Evolutionary conservation across 2,113 vertebrate species (phyloP).

Genomic region (Plotosus lineatus): DNA sequence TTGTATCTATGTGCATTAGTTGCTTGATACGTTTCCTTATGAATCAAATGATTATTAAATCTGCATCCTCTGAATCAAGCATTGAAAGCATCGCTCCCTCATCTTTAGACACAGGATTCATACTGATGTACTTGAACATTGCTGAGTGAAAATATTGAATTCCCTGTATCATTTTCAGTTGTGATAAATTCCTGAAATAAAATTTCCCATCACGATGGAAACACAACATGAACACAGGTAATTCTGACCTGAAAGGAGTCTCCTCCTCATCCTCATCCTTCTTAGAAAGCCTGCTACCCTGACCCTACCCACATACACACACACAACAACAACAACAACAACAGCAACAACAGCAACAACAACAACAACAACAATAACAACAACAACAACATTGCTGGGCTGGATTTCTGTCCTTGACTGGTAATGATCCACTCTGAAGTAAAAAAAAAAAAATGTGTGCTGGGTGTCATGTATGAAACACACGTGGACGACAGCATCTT

Average conservation of each 20-base stretch:
- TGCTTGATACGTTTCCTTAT: too few relatives aligned
- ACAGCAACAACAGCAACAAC: too few relatives aligned
- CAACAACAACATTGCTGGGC: slow-evolving; percentile 2
- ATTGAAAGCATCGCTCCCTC: neutral
- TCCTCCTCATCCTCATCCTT: slow-evolving; percentile 47
- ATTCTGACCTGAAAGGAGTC: neutral
- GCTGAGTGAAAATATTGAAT: too few relatives aligned
- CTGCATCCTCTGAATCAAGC: too few relatives aligned
- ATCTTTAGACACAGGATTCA: neutral
- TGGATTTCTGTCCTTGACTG: slow-evolving; percentile 36
- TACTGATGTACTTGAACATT: neutral
- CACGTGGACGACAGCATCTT: slow-evolving; percentile 67
- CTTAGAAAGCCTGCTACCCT: slow-evolving; percentile 72
- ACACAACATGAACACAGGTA: neutral
- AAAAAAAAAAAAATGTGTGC: slow-evolving; percentile 28
- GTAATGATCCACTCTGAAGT: slow-evolving; percentile 47
- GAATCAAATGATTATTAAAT: too few relatives aligned
- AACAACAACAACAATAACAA: too few relatives aligned
- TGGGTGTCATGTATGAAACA: slow-evolving; percentile 72
- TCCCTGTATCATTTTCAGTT: neutral
- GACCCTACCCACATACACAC: slow-evolving; percentile 78
- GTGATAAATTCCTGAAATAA: neutral
- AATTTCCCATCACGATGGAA: neutral
- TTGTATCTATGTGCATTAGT: too few relatives aligned
- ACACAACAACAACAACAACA: slow-evolving; percentile 34